These are phyloP conservation scores for Archegozetes longisetosus DNA, from an alignment of 1,140 invertebrate genomes.

Conservation along the genomic window DNA sequence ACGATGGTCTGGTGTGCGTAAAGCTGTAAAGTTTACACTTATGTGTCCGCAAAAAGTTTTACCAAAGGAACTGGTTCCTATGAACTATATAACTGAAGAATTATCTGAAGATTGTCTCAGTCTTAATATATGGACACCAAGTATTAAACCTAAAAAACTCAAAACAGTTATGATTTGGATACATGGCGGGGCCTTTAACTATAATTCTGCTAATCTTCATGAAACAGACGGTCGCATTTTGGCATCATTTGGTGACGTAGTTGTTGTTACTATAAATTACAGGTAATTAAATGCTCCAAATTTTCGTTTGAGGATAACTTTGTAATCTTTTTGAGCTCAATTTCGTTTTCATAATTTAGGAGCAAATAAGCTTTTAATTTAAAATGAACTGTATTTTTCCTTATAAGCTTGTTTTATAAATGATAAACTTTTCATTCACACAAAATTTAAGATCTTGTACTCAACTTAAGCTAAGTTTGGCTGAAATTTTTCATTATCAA, in stretches of 20 bases:
- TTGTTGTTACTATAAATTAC: slow-evolving; percentile 31
- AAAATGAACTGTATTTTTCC: too few species aligned
- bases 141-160: neutral
- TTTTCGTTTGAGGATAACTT: neutral
- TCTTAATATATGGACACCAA: slow-evolving; percentile 29
- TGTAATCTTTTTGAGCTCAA: neutral
- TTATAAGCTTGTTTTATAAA: too few species aligned
- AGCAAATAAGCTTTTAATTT: too few species aligned
- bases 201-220: slow-evolving; percentile 33
- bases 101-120: slow-evolving; percentile 30
- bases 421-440: too few species aligned
- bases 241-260: slow-evolving; percentile 24
- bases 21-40: neutral
- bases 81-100: neutral
- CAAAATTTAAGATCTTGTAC: too few species aligned
- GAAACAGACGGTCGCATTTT: slow-evolving; percentile 28
- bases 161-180: slow-evolving; percentile 27
- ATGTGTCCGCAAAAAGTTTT: neutral
- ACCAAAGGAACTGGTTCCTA: neutral
- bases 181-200: slow-evolving; percentile 25
- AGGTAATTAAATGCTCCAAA: neutral
- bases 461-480: too few species aligned
- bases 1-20: slow-evolving; percentile 41
- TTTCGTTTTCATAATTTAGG: neutral
- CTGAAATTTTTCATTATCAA: too few species aligned